Evolutionary conservation across 2,888 invertebrate genomes (phyloP), one percentile per base, ranked within the genome.

Genomic region (Kryphioiulus occultus): DNA sequence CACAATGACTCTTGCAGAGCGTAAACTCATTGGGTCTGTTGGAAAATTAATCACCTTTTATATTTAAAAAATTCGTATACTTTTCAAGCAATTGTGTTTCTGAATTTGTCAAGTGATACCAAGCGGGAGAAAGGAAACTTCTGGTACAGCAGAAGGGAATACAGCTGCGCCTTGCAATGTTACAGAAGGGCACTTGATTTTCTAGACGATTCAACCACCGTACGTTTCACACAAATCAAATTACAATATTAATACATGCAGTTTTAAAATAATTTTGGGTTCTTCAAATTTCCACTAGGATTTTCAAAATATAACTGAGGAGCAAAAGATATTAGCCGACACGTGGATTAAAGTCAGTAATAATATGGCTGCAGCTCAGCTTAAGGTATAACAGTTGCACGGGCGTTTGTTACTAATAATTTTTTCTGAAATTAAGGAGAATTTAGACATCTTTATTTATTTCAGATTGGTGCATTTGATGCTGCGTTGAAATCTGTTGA

Each of bases 311-410:
- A 30, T 47, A 15, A 26, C 82, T 44, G 87, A 87, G 12, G 87
- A 87, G 15, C 39, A 82, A 83, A 26, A 30, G 17, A 3, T 47
- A 39, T 44, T 78, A 22, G 42, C 83, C 1, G 96, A 97, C 87
- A 96, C 96, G 91, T 93, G 97, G 89, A 93, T 97, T 87, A 95
- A 96, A 90, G 96, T 97, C 0, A 95, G 96, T 91, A 98, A 98
- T 91, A 98, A 98, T 91, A 94, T 98, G 93, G 97, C 98, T 19
- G 96, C 97, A 89, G 96, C 97, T 19, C 98, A 98, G 92, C 94
- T 98, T 90, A 97, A 97, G 93, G 95, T 92, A 89, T 78, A 78
- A 78, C 4, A 22, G 78, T 78, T n/a, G n/a, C n/a, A n/a, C n/a
- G n/a, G n/a, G n/a, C n/a, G n/a, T n/a, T n/a, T n/a, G n/a, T n/a